Evolutionary conservation across 2,113 vertebrate species (phyloP).

Genomic region (Sapajus apella): DNA sequence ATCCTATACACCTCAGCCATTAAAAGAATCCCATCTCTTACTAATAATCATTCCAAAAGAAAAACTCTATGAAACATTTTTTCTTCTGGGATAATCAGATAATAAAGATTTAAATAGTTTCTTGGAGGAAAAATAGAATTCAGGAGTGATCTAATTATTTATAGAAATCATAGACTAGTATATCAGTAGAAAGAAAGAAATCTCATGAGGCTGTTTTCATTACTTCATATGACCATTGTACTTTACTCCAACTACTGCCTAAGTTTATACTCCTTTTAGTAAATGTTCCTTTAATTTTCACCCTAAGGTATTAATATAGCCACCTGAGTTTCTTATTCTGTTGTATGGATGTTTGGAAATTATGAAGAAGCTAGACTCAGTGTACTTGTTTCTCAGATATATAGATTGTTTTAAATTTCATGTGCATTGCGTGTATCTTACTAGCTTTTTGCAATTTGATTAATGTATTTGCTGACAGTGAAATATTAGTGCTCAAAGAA

Average conservation of each 20-base stretch:
- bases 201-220: not conserved
- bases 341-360: not conserved
- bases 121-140: conserved; percentile 22
- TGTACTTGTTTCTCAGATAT: not conserved
- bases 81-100: not conserved
- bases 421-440: not conserved
- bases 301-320: not conserved
- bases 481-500: not conserved
- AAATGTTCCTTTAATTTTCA: not conserved
- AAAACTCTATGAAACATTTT: not conserved
- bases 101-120: not conserved
- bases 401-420: conserved; percentile 18
- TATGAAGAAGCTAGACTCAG: not conserved
- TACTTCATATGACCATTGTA: not conserved
- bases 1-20: not conserved
- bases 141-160: not conserved
- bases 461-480: not conserved
- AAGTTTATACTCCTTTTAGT: not conserved
- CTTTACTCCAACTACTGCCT: not conserved
- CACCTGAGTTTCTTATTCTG: not conserved
- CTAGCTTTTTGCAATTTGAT: not conserved
- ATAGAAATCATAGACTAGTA: conserved; percentile 8
- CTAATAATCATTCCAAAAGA: not conserved
- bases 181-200: conserved; percentile 24
- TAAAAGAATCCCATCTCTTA: not conserved